Evolutionary conservation across 2,113 vertebrate species (phyloP), one percentile per base, ranked within the genome.

Genomic region (Symphodus melops): DNA sequence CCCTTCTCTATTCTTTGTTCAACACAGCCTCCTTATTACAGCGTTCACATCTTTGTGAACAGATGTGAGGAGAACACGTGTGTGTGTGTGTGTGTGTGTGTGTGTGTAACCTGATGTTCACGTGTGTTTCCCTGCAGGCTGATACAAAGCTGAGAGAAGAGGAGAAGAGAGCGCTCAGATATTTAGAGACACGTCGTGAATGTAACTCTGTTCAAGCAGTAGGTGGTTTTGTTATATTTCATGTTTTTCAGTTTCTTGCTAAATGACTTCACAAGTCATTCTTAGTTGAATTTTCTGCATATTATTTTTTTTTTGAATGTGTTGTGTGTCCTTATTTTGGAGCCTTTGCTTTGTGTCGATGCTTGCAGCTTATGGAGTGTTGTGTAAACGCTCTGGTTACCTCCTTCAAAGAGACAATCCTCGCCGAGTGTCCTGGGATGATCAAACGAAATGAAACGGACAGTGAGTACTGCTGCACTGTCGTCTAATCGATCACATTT

Each of bases 391-490:
- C 97, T 3, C 93, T 99, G 77, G 98, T 99, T 82, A 99, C 98
- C 1, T 98, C 96, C 1, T 99, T 99, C 91, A 99, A 99, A 92
- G 98, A 99, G 91, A 99, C 98, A 49, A 99, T 99, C 93, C 93
- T 99, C 93, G 97, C 97, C 14, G 98, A 99, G 88, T 99, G 98
- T 91, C 97, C 98, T 65, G 98, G 97, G 93, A 99, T 99, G 98
- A 99, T 99, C 94, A 99, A 98, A 92, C 94, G 96, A 88, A 99
- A 99, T 83, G 98, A 99, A 95, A 99, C 98, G 75, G 98, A 99
- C 93, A 99, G 98, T 99, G 95, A 97, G 98, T 97, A 93, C 86
- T 78, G 85, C 82, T 68, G 83, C 74, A 84, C 63, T 5, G 76
- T 69, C 19, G 46, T 71, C 66, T 77, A 51, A 54, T 78, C 82